Base-by-base conservation (phyloP, 2,888 invertebrate genomes). In the Dinocampus coccinellae region DNA sequence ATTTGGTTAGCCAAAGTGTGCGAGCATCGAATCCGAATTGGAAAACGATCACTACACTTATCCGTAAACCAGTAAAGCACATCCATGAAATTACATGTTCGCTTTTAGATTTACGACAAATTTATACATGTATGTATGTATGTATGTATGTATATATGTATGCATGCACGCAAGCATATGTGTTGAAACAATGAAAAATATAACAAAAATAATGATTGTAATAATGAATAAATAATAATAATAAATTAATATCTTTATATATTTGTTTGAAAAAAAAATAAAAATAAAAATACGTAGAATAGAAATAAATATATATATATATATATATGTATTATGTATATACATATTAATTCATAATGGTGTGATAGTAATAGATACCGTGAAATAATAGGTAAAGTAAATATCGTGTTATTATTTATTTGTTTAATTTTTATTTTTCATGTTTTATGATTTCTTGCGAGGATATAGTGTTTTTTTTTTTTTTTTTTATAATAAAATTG, bases 41-140 rank as follows among this genome's bases (percentile, higher is more conserved):
- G 75, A 75, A 77, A 80, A 78, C 73, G 74, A 78, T 73, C 16
- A 16, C 73, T 71, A 73, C 74, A 63, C 60, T 73, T 75, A 66
- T 69, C 62, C 74, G 74, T 67, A 74, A 76, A 77, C 75, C 75
- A 70, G 74, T 42, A 61, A 34, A 34, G 20, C 55, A 26, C 55
- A 26, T 26, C 24, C 47, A 16, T 47, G 47, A 47, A 47, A 16
- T 16, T 16, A 47, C 47, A 47, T 47, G 47, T 47, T 47, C 47
- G 29, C 24, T 26, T 47, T 16, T 63, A 29, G 47, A 65, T 65
- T 55, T 65, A 65, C 65, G 65, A 65, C 52, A 55, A 65, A 53
- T 34, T 39, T 24, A 36, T 36, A 36, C 13, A 33, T 22, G 34
- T 57, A n/a, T 24, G 1, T 26, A 29, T 58, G 11, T 11, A 0